Conservation (phyloP, 2,113 vertebrate genomes). For the Arizona elegans region DNA sequence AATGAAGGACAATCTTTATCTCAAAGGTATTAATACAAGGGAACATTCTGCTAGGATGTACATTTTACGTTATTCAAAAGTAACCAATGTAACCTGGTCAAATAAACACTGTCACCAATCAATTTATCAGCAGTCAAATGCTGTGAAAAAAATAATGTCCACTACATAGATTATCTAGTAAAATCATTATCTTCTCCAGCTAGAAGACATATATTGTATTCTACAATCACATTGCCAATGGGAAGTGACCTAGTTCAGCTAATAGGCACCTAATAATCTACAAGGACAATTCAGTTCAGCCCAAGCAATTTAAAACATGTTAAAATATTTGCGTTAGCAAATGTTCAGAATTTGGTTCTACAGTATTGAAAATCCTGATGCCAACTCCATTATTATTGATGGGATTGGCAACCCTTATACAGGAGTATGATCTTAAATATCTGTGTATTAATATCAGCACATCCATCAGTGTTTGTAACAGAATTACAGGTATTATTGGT, state of each 20-base stretch:
- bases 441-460: too few species aligned
- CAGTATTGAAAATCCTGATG: neutral
- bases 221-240: slow-evolving; percentile 4
- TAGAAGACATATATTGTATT: neutral
- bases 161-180: neutral
- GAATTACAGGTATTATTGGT: neutral
- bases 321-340: neutral
- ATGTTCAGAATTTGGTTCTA: neutral
- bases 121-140: neutral
- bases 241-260: neutral
- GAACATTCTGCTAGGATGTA: neutral
- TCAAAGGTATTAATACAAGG: neutral
- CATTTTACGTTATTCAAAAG: neutral
- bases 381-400: neutral
- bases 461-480: neutral
- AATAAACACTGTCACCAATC: neutral
- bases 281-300: neutral
- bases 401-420: neutral
- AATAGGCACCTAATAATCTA: neutral
- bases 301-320: neutral
- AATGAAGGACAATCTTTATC: neutral
- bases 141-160: neutral
- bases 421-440: neutral
- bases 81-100: neutral
- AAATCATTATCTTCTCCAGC: slow-evolving; percentile 3